Base-by-base conservation (phyloP, 2,888 invertebrate genomes). In the Meganola albula region DNA sequence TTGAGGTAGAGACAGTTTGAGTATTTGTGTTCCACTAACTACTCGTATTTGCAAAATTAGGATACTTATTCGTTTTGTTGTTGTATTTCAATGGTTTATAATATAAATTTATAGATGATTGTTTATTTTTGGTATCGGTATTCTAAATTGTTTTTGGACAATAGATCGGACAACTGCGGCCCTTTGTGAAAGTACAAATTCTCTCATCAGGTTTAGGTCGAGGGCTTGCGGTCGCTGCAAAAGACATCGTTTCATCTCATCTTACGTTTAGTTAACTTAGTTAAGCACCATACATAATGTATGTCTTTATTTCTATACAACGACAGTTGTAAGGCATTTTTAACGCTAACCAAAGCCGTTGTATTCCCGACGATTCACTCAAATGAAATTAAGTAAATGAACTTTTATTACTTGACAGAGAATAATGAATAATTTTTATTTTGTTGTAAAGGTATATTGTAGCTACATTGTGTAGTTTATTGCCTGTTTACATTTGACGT, bases 51-150 rank as follows among this genome's bases (percentile, higher is more conserved):
- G 60, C 63, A 62, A 57, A 48, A 44, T 63, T 70, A 68, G 70
- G 62, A 64, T 74, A n/a, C n/a, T n/a, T n/a, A 74, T 73, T 77
- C 74, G 79, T 84, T 79, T 79, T 82, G 79, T 84, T 84, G 76
- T 83, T 83, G 73, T 76, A 83, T 77, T 78, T 76, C 76, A 77
- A 79, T 80, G 74, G 79, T 79, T 79, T 79, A 82, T 79, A 75
- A 74, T 69, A 73, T 72, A 63, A 72, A 66, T 75, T 74, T 76
- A 71, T 77, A 68, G 63, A 74, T 59, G 60, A 65, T 77, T 74
- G 65, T 74, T 74, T 73, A 62, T 36, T 46, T 32, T 45, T 42
- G 41, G 32, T 65, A 64, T 75, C 71, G 63, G 62, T 68, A 48
- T 66, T 60, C 58, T 57, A 68, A 66, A 60, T 41, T 49, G 54